Base-by-base conservation (phyloP, 37 sponge, comb jelly and placozoan genomes). In the Amphimedon queenslandica region DNA sequence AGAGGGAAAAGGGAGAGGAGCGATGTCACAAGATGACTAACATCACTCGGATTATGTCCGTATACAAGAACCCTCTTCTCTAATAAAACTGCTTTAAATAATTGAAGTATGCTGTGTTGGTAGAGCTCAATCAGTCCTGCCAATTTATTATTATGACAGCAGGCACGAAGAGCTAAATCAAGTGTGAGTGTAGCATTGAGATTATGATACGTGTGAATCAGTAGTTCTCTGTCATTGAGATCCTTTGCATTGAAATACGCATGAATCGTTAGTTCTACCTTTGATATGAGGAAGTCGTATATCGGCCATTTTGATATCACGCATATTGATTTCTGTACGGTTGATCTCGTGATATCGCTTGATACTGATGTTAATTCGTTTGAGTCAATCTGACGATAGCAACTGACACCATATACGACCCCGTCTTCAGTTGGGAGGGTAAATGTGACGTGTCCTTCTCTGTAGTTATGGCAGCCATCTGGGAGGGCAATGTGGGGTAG, bases 381-480 rank as follows among this genome's bases (percentile, higher is more conserved):
- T 41, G 86, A 56, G 21, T 70, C 66, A 3, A 84, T 73, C 57
- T 90, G 90, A 16, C 90, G 35, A 72, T 66, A 90, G 57, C 90
- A 90, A 30, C 82, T 81, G 31, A 90, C 75, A 39, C 77, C 90
- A 73, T 76, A 69, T 8, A 74, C 65, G 11, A 31, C n/a, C 1
- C 32, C 25, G n/a, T 23, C n/a, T 55, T 37, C 18, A 2, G 47
- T 37, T 18, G 35, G 39, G 21, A 90, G 67, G 5, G 77, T 67
- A 36, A 90, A 90, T 63, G 53, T 84, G 16, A 84, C 85, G 27
- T 81, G 61, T 43, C 84, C 93, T 53, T 73, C 55, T 4, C 75
- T 75, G 51, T 70, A 80, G 66, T 84, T 87, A 64, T 92, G 93
- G 55, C 78, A 87, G 11, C 93, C 93, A 31, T 92, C 93, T 18